Base-by-base conservation (phyloP, 2,797 vertebrate genomes). In the Australoheros facetus region DNA sequence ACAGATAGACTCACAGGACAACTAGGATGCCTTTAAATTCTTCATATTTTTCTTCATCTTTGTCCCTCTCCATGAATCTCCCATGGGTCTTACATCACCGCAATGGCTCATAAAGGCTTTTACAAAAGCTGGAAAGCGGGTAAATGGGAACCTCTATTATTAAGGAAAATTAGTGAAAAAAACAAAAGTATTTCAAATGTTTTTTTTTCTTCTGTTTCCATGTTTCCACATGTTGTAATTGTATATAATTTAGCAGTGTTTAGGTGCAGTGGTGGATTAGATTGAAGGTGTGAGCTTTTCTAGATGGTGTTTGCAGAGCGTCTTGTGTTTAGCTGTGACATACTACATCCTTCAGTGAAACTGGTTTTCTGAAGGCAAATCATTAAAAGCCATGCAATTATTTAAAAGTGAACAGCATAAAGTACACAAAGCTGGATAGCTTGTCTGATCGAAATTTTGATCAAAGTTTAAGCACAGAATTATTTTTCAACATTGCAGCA, bases 271-370 rank as follows among this genome's bases (percentile, higher is more conserved):
- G 71, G 73, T 21, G 66, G 75, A 55, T 71, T 17, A 30, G 57
- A 30, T n/a, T 34, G 84, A 81, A 82, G 66, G 72, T 66, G 80
- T 56, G 80, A 75, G 87, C 80, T 74, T 0, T 77, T 80, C 79
- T 56, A 32, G 69, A 14, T 88, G 89, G 92, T 96, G 93, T 96
- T 97, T 96, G 92, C 94, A 84, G 87, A 95, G 79, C 48, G 56
- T 90, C 90, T 96, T 56, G 85, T 82, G 94, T 89, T 87, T 95
- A 86, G 66, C 85, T 93, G 93, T 91, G 93, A 97, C 94, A 96
- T 96, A 94, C 90, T 93, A 48, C 93, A 94, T 88, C 87, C 89
- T 87, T 90, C 86, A 95, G 84, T 42, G 76, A 78, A 71, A 75
- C 64, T 34, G 71, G 26, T 64, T 28, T 64, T 64, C 58, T 6